Evolutionary conservation across 2,797 vertebrate genomes (phyloP).

Genomic region (Fringilla coelebs): DNA sequence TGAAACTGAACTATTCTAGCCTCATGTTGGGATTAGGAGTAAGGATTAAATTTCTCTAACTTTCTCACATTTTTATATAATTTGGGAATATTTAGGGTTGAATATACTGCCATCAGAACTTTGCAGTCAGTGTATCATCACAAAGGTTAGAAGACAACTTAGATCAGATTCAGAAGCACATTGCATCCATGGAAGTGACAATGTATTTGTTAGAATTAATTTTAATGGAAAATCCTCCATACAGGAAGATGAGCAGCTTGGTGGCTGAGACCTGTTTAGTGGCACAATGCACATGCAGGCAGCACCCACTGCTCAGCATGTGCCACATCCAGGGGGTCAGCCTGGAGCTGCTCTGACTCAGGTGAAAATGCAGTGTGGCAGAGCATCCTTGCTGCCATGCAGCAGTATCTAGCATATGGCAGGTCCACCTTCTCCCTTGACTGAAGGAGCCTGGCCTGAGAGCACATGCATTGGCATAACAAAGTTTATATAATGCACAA

Average conservation of each 20-base stretch:
- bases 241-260: neutral
- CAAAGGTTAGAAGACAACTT: neutral
- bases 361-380: neutral
- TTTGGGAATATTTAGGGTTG: neutral
- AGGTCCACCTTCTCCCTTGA: neutral
- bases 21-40: neutral
- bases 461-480: neutral
- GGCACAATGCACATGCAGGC: rapidly evolving
- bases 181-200: neutral
- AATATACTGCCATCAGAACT: neutral
- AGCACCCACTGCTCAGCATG: neutral
- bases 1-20: neutral
- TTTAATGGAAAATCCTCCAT: neutral
- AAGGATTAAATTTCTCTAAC: neutral
- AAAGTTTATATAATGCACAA: neutral
- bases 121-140: neutral
- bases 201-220: neutral
- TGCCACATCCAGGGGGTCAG: neutral
- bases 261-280: neutral
- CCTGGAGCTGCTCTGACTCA: neutral
- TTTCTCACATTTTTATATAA: neutral
- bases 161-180: neutral
- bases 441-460: neutral
- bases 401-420: neutral
- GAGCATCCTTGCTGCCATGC: neutral